Base-by-base conservation (phyloP, 2,888 invertebrate genomes). In the Ypsolopha sequella region DNA sequence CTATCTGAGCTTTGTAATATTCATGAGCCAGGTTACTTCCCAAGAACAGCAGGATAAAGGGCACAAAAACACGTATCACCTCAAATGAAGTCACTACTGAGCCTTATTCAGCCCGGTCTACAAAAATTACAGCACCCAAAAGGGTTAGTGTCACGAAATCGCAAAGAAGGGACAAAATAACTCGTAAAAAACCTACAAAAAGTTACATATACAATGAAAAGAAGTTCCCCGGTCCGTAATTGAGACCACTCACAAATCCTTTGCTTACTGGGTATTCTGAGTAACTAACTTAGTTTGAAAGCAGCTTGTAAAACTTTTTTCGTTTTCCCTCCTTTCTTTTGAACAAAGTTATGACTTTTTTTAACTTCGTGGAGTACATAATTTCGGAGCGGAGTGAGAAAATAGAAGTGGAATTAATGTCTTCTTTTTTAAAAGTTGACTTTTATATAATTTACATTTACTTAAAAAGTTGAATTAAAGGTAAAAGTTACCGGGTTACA, bases 201-300 rank as follows among this genome's bases (percentile, higher is more conserved):
- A 60, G 60, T 66, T 36, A 62, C 66, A 70, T 64, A 67, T 66
- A 64, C 61, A 65, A 70, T 69, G 64, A 68, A 69, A 62, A 70
- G 62, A 73, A 73, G 59, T 73, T 72, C 64, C 62, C 64, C 63
- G 59, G 63, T 64, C 57, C 56, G 70, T 76, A 77, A 80, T 76
- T 76, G 76, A 74, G 73, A 70, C 64, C 59, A 65, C 65, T 69
- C 64, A 68, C 64, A 72, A 76, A 76, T 74, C 70, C 74, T 73
- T 73, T 67, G 67, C 71, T 65, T 70, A 75, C 70, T 68, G 69
- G 68, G 67, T 64, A 13, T 13, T 9, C 13, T 6, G 14, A 7
- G 3, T 62, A 62, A 61, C 62, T 65, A 70, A 76, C 76, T 68
- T 60, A 74, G 73, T 79, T 76, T 71, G 63, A 66, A 70, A 67